Base-by-base conservation (phyloP, 2,797 vertebrate species). In the Enteromius fasciolatus region DNA sequence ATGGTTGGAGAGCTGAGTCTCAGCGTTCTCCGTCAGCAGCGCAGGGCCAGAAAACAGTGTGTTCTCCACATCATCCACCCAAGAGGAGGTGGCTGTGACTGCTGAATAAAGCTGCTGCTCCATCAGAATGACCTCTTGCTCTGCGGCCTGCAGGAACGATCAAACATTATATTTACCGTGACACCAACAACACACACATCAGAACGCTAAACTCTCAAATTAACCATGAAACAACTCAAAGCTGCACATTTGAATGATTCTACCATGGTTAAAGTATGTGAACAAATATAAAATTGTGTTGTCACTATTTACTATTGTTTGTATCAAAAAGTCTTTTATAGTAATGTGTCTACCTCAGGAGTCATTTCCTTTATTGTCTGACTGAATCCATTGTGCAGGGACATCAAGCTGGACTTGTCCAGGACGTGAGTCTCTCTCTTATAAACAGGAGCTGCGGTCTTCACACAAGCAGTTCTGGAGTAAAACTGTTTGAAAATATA, bases 11-110 rank as follows among this genome's bases (percentile, higher is more conserved):
- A 99, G 95, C 66, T 96, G 96, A 0, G 94, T 91, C 92, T 98
- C 96, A 5, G 95, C 93, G 87, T 97, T 95, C 86, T 98, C 97
- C 25, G 96, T 95, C 33, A 97, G 91, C 63, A 97, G 91, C 66
- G 95, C 92, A 15, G 96, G 94, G 68, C 95, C 92, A 67, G 96
- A 94, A 90, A 99, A 96, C 46, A 98, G 90, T 1, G 83, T 94
- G 85, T 96, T 96, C 89, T 99, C 98, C 3, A 99, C 95, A 12
- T 93, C 93, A 89, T 99, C 96, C 85, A 99, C 87, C 98, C 98
- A 99, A 17, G 92, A 86, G 0, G 97, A 97, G 0, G 97, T 95
- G n/a, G 96, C 95, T 31, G 95, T 94, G 70, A 97, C 94, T 3
- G 97, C 96, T 15, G 94, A 91, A 85, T 96, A 98, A 8, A 99